Evolutionary conservation across 2,113 vertebrate genomes (phyloP).

Genomic region (Varanus komodoensis): DNA sequence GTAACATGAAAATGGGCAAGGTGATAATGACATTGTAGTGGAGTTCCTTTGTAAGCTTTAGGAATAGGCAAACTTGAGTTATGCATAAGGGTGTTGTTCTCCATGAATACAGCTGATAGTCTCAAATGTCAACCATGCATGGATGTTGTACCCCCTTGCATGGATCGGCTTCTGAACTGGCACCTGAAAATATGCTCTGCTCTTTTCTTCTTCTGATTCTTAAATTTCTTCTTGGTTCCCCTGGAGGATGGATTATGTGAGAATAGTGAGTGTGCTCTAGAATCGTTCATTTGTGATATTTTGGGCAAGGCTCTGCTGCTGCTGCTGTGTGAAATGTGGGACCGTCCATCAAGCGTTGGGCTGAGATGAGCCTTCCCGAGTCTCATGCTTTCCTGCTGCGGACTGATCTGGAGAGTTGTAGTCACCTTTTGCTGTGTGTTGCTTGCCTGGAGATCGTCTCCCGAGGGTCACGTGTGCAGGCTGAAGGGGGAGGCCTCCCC

Average conservation of each 20-base stretch:
- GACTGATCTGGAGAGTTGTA: too few relatives aligned
- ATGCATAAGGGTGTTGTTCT: background rate
- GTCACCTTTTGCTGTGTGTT: background rate
- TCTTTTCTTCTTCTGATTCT: background rate
- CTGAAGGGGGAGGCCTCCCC: background rate
- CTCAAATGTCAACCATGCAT: background rate
- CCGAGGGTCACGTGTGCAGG: background rate
- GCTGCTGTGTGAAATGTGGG: background rate
- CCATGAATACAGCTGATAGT: background rate
- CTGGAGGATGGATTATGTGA: background rate
- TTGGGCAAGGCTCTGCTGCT: too few relatives aligned
- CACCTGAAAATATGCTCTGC: background rate
- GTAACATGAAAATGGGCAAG: background rate
- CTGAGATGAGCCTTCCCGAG: background rate
- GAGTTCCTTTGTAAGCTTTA: background rate
- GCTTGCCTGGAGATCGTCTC: background rate
- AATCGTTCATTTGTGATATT: too few relatives aligned
- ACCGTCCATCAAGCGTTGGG: background rate
- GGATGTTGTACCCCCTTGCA: background rate
- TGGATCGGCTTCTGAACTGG: background rate
- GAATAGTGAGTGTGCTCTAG: too few relatives aligned
- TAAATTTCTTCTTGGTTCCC: background rate
- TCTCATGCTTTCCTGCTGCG: background rate
- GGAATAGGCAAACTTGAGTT: background rate
- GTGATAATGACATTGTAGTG: background rate